These are phyloP conservation scores for Tholera decimalis DNA, from an alignment of 2,888 invertebrate genomes.

Conservation along the genomic window DNA sequence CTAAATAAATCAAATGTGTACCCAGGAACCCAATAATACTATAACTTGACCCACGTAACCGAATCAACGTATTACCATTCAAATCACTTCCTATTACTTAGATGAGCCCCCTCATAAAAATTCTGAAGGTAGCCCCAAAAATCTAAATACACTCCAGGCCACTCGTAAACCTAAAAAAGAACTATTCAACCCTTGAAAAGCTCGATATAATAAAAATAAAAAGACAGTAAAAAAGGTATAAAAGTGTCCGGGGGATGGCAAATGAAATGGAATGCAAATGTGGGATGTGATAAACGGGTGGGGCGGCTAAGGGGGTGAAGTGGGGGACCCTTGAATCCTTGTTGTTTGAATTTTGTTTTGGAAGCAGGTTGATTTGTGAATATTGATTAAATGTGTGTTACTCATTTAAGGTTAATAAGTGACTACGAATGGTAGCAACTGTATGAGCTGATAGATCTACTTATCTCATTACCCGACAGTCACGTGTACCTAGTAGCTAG, in stretches of 20 bases:
- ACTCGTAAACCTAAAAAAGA: conserved; percentile 79
- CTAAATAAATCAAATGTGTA: not conserved
- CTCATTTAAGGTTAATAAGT: not conserved
- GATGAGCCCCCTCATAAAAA: conserved; percentile 54
- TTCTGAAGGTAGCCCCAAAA: conserved; percentile 56
- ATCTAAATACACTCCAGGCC: conserved; percentile 64
- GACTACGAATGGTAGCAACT: too few species aligned
- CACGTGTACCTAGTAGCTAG: too few species aligned
- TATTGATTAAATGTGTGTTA: conserved; percentile 15
- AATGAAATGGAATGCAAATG: conserved; percentile 90
- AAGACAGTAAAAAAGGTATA: conserved; percentile 82
- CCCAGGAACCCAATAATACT: conserved; percentile 24
- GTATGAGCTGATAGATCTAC: too few species aligned
- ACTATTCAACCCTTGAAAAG: conserved; percentile 75
- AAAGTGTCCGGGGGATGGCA: conserved; percentile 79
- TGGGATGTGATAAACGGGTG: conserved; percentile 74
- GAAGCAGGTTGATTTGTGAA: conserved; percentile 10
- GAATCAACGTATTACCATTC: conserved; percentile 48
- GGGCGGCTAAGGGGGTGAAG: conserved; percentile 54
- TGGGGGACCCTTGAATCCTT: conserved; percentile 40
- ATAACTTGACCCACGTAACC: conserved; percentile 38
- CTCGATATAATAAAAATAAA: conserved; percentile 82
- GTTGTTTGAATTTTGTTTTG: conserved; percentile 37
- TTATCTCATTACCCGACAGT: too few species aligned
- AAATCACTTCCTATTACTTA: conserved; percentile 62